Percentiles rank a stretch among this genome's conserved stretches.
phyloP scores from a whole-genome alignment of 2,888 invertebrate species.

The Coremacera marginata region DNA sequence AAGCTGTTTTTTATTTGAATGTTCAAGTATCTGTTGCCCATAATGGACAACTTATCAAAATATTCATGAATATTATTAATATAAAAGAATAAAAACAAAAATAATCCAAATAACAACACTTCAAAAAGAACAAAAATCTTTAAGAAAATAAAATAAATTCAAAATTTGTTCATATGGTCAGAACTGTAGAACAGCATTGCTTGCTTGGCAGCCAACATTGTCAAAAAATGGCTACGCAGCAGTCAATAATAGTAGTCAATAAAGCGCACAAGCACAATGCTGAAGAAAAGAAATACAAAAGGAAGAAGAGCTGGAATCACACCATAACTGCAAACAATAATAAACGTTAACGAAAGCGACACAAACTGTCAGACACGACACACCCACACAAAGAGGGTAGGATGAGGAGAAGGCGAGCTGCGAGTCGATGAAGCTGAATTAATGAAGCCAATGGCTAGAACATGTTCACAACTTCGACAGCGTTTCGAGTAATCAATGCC shows the following conservation, averaged over 20 bases:
- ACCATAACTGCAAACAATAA: neutral
- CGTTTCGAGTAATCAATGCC: neutral
- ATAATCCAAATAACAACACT: neutral
- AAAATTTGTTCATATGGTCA: neutral
- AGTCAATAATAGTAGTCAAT: slow-evolving; percentile 1
- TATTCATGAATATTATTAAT: neutral
- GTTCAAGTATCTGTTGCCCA: neutral
- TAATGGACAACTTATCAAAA: neutral
- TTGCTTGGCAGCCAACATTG: neutral
- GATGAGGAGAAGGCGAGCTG: neutral
- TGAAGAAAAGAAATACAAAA: neutral
- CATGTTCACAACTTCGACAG: neutral
- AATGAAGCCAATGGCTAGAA: neutral
- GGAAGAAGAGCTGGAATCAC: neutral
- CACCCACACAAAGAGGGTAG: neutral
- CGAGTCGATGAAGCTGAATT: neutral
- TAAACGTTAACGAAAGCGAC: neutral
- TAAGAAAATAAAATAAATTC: slow-evolving; percentile 4
- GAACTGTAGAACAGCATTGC: neutral
- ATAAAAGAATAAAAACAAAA: neutral
- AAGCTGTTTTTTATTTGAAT: neutral
- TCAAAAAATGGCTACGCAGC: neutral
- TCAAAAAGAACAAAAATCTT: neutral
- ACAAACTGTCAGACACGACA: neutral
- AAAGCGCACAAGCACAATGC: neutral